These are phyloP conservation scores for Trichogramma pretiosum DNA, from an alignment of 1,140 invertebrate genomes.

Conservation along the genomic window DNA sequence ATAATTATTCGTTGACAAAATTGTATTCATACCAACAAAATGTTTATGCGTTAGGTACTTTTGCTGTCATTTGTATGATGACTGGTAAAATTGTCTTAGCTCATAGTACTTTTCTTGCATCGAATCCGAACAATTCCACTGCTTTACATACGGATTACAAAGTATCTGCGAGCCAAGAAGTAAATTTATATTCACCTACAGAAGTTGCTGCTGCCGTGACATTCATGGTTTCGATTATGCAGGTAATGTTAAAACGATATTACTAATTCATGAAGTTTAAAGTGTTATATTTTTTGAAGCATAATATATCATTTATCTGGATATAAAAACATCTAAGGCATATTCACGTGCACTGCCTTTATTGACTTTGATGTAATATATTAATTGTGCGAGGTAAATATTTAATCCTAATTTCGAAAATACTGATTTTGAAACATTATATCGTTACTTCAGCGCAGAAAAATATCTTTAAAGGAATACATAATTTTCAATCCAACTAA, in stretches of 20 bases:
- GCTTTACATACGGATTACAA: neutral
- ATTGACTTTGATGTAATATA: no score
- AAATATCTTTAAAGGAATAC: no score
- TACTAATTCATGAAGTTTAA: slow-evolving; percentile 6
- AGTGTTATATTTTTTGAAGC: neutral
- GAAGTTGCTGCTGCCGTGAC: slow-evolving; percentile 61
- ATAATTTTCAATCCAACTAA: no score
- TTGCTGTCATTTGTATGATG: slow-evolving; percentile 83
- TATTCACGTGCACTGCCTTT: no score
- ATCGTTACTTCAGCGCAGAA: no score
- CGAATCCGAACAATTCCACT: slow-evolving; percentile 12
- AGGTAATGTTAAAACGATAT: slow-evolving; percentile 53
- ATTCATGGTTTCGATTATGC: slow-evolving; percentile 59
- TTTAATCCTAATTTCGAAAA: no score
- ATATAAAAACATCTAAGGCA: no score
- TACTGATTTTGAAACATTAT: no score
- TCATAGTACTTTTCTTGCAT: slow-evolving; percentile 30
- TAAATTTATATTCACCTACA: slow-evolving; percentile 43
- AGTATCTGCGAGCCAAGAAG: neutral
- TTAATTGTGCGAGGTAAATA: no score
- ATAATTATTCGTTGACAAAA: neutral
- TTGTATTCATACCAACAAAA: neutral
- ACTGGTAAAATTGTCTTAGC: slow-evolving; percentile 65
- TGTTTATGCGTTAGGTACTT: slow-evolving; percentile 56
- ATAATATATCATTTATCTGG: neutral